phyloP scores from a whole-genome alignment of 2,797 vertebrate genomes.

The Coracias cyanogaster region DNA sequence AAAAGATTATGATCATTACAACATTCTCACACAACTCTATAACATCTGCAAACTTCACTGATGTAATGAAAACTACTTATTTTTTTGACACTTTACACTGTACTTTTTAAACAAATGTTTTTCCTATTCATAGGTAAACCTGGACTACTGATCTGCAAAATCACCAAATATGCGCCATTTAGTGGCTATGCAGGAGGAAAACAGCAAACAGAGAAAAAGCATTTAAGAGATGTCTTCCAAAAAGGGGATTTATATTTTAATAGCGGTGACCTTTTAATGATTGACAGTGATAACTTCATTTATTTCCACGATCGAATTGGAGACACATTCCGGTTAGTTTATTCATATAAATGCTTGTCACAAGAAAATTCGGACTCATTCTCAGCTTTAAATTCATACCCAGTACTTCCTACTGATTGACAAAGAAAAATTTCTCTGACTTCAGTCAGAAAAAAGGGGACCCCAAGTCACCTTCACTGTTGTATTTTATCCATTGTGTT shows the following conservation, averaged over 20 bases:
- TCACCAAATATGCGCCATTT: slow-evolving; percentile 81
- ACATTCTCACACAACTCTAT: not conserved
- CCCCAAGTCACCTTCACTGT: not conserved
- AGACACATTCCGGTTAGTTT: slow-evolving; percentile 90
- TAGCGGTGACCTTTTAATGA: slow-evolving; percentile 86
- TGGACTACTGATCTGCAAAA: slow-evolving; percentile 86
- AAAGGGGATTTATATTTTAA: slow-evolving; percentile 91
- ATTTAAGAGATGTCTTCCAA: slow-evolving; percentile 85
- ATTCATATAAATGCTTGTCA: not conserved
- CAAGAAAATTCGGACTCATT: not conserved
- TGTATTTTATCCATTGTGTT: not conserved
- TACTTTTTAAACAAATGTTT: not conserved
- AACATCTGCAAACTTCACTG: not conserved
- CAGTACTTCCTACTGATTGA: not conserved
- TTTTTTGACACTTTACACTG: not conserved
- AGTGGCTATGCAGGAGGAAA: slow-evolving; percentile 84
- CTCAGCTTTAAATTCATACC: not conserved
- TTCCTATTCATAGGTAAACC: slow-evolving; percentile 82
- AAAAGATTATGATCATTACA: not conserved
- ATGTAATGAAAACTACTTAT: not conserved
- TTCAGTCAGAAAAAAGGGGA: not conserved
- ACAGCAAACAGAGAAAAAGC: slow-evolving; percentile 88
- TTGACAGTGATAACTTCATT: slow-evolving; percentile 86
- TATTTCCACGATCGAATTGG: slow-evolving; percentile 91
- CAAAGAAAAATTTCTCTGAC: not conserved